A percentile compares a stretch with the other conserved stretches of the same genome.
Conservation (phyloP, 2,888 invertebrate genomes). For the Boloria euphrosyne region DNA sequence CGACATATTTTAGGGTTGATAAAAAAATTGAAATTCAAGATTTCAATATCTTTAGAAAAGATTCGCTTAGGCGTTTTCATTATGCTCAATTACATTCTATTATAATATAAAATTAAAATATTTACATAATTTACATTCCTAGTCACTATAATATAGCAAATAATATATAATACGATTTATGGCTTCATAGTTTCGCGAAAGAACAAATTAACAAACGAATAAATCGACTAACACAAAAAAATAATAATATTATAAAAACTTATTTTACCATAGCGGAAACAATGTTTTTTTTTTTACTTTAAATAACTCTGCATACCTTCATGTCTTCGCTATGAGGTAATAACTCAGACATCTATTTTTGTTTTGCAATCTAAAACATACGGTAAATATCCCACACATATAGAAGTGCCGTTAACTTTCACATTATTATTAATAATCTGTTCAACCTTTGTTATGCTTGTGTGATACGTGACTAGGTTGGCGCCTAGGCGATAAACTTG, state of each 20-base stretch:
- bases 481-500: slow-evolving; percentile 44
- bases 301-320: neutral
- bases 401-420: slow-evolving; percentile 39
- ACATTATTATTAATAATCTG: slow-evolving; percentile 40
- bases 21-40: too few relatives aligned
- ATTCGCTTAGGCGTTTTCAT: too few relatives aligned
- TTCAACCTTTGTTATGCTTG: slow-evolving; percentile 48
- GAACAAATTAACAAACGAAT: neutral
- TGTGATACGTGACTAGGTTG: slow-evolving; percentile 57
- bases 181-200: too few relatives aligned
- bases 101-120: neutral
- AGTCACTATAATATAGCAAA: neutral
- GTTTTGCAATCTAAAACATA: slow-evolving; percentile 1
- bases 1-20: neutral
- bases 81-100: too few relatives aligned
- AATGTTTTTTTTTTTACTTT: neutral
- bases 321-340: too few relatives aligned
- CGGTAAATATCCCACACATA: slow-evolving; percentile 8
- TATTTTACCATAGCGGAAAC: too few relatives aligned
- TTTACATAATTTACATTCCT: neutral
- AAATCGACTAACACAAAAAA: neutral
- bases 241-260: too few relatives aligned
- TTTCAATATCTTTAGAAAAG: too few relatives aligned
- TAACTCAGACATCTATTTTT: neutral
- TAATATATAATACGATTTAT: neutral